These are phyloP conservation scores for Dryas iulia DNA, from an alignment of 1,140 invertebrate species.

Conservation along the genomic window DNA sequence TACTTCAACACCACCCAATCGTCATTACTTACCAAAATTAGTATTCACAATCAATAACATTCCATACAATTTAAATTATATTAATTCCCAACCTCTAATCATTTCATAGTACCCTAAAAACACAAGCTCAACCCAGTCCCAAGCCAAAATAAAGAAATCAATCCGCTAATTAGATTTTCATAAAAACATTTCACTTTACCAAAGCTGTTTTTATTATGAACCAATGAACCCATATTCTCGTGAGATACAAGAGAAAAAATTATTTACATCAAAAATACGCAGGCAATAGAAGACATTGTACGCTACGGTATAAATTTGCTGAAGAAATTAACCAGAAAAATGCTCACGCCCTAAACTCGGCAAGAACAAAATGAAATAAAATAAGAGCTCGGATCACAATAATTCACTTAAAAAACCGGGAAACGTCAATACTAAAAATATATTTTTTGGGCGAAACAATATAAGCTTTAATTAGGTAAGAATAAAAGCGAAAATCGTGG, in stretches of 20 bases:
- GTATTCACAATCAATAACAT: too few relatives aligned
- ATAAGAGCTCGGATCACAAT: constrained; percentile 47
- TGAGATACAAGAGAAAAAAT: neutral
- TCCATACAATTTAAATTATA: too few relatives aligned
- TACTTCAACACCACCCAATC: too few relatives aligned
- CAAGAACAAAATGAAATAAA: constrained; percentile 50
- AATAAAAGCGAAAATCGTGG: constrained; percentile 25
- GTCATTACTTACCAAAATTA: too few relatives aligned
- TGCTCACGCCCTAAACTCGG: constrained; percentile 37
- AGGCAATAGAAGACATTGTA: constrained; percentile 8
- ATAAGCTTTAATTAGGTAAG: constrained; percentile 14
- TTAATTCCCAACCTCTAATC: too few relatives aligned
- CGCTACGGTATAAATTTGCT: constrained; percentile 31
- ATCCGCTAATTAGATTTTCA: neutral
- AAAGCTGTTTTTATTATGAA: neutral
- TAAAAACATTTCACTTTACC: neutral
- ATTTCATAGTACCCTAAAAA: neutral
- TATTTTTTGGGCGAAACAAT: constrained; percentile 6
- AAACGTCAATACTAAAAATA: constrained; percentile 43
- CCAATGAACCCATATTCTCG: constrained; percentile 4
- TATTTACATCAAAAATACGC: constrained; percentile 8
- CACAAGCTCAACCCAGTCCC: neutral
- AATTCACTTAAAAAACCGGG: constrained; percentile 48
- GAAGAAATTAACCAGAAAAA: constrained; percentile 50
- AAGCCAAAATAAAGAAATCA: neutral